These are phyloP conservation scores for Pygathrix nemaeus DNA, from an alignment of 2,113 vertebrate species.

Conservation along the genomic window DNA sequence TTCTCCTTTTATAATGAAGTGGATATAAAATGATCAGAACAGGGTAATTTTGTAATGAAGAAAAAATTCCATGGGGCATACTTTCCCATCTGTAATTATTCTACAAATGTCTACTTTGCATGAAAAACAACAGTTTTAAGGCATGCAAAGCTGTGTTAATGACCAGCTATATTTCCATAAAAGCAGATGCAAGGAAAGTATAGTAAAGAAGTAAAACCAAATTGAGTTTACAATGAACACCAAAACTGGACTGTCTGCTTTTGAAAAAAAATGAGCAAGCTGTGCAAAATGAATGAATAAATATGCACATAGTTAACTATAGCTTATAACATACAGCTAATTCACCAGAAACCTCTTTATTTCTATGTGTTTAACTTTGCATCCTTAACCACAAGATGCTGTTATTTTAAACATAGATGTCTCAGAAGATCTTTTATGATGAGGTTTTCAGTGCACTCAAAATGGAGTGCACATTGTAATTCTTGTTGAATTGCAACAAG, in stretches of 20 bases:
- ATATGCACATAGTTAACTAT: conserved; percentile 49
- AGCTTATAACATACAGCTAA: conserved; percentile 4
- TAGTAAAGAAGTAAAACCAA: conserved; percentile 72
- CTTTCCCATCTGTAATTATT: conserved; percentile 77
- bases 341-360: conserved; percentile 6
- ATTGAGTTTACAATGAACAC: conserved; percentile 46
- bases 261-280: conserved; percentile 35
- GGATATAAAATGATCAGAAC: conserved; percentile 63
- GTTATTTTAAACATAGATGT: conserved; percentile 59
- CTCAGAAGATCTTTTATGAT: conserved; percentile 58
- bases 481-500: background rate
- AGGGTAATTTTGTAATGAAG: conserved; percentile 73
- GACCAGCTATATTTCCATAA: conserved; percentile 70
- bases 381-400: conserved; percentile 53
- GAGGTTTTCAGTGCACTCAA: conserved; percentile 50
- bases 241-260: conserved; percentile 26
- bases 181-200: conserved; percentile 69
- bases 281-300: conserved; percentile 63
- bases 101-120: conserved; percentile 73
- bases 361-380: conserved; percentile 47
- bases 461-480: conserved; percentile 54
- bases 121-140: conserved; percentile 68
- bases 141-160: conserved; percentile 72
- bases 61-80: conserved; percentile 56
- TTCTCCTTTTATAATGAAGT: conserved; percentile 64